Conservation (phyloP, 2,888 invertebrate species). For the Seira sanloemensis region DNA sequence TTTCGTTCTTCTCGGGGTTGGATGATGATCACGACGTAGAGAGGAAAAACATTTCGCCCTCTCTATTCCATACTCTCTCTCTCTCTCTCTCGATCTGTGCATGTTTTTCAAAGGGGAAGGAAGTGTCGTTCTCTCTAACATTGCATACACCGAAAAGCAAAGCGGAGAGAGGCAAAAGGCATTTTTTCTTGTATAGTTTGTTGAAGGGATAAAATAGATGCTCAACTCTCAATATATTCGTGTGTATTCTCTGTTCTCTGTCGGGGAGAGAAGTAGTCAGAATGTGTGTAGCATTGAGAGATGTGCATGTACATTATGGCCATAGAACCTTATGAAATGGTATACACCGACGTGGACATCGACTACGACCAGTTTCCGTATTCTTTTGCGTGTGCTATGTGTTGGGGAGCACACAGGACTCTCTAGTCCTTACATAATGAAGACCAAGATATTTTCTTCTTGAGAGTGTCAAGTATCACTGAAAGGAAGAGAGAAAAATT, state of each 20-base stretch:
- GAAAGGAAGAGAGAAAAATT: too few relatives aligned
- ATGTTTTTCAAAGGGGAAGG: slow-evolving; percentile 34
- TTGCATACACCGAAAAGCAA: slow-evolving; percentile 1
- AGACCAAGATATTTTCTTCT: too few relatives aligned
- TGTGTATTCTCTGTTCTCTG: not conserved
- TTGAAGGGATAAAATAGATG: not conserved
- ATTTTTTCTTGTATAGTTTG: not conserved
- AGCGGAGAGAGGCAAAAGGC: not conserved
- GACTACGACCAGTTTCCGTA: too few relatives aligned
- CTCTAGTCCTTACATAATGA: too few relatives aligned
- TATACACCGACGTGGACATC: too few relatives aligned
- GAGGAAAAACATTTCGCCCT: slow-evolving; percentile 22
- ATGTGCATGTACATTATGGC: too few relatives aligned
- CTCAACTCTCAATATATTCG: not conserved
- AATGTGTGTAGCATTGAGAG: too few relatives aligned
- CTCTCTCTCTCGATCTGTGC: slow-evolving; percentile 10
- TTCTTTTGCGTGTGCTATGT: too few relatives aligned
- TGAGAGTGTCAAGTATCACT: too few relatives aligned
- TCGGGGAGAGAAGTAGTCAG: too few relatives aligned
- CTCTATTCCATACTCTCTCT: not conserved
- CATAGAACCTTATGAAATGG: too few relatives aligned
- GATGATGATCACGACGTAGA: not conserved
- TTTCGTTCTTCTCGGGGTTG: slow-evolving; percentile 7
- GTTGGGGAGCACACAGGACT: too few relatives aligned
- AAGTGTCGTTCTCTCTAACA: slow-evolving; percentile 25